phyloP scores from a whole-genome alignment of 2,888 invertebrate species.

The Dasypogon diadema region DNA sequence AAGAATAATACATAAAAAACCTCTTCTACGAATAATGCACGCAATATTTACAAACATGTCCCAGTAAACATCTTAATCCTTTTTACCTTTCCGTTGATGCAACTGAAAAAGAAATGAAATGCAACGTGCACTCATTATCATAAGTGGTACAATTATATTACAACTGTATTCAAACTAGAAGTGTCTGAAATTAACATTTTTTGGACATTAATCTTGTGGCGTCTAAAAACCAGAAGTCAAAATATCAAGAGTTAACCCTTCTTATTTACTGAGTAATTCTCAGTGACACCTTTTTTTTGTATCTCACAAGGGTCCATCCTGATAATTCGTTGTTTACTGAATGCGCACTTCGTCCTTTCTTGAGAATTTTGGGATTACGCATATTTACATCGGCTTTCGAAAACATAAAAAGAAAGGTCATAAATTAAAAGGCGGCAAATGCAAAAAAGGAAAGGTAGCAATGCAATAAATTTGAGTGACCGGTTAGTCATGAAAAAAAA shows the following conservation, averaged over 20 bases:
- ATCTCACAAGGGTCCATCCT: not conserved
- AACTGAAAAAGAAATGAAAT: not conserved
- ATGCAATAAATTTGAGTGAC: too few species aligned
- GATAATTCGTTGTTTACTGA: conserved; percentile 6
- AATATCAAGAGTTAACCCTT: conserved; percentile 31
- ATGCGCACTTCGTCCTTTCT: conserved; percentile 25
- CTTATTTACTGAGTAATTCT: conserved; percentile 2
- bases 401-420: conserved; percentile 1
- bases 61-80: conserved; percentile 51
- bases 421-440: conserved; percentile 9
- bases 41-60: conserved; percentile 57
- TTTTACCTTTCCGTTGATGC: conserved; percentile 22
- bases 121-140: conserved; percentile 52
- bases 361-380: not conserved
- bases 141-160: conserved; percentile 56
- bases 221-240: conserved; percentile 27
- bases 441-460: not conserved
- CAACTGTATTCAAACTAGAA: conserved; percentile 52
- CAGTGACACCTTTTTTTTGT: conserved; percentile 35
- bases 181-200: conserved; percentile 33
- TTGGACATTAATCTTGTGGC: conserved; percentile 40
- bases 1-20: conserved; percentile 7
- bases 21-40: conserved; percentile 45
- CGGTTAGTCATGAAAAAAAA: too few species aligned
- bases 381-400: not conserved